Evolutionary conservation across 2,113 vertebrate genomes (phyloP).

Genomic region (Excalfactoria chinensis): DNA sequence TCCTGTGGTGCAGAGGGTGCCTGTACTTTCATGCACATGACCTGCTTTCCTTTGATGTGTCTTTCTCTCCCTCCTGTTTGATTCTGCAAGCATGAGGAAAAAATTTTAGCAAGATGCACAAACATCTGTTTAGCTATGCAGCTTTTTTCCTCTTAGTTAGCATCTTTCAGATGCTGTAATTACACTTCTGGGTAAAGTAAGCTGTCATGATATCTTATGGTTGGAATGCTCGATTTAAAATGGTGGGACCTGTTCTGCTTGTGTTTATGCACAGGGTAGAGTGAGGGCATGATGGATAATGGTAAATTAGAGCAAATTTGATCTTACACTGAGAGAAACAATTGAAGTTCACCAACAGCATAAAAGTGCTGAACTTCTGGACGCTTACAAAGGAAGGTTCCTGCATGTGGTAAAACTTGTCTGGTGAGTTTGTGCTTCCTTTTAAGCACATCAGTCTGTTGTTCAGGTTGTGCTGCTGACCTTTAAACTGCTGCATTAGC

Average conservation of each 20-base stretch:
- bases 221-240: neutral
- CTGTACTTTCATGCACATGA: neutral
- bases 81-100: slow-evolving; percentile 21
- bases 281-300: neutral
- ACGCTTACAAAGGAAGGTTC: neutral
- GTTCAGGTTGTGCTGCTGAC: neutral
- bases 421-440: neutral
- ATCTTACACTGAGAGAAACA: neutral
- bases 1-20: neutral
- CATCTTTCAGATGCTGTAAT: slow-evolving; percentile 65
- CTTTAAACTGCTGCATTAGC: neutral
- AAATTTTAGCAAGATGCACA: slow-evolving; percentile 46
- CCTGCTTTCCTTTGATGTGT: slow-evolving; percentile 43
- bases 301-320: neutral
- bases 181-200: slow-evolving; percentile 52
- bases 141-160: slow-evolving; percentile 58
- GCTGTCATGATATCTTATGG: slow-evolving; percentile 37
- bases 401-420: neutral
- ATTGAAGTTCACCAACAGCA: neutral
- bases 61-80: neutral
- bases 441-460: neutral
- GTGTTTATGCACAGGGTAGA: neutral
- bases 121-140: slow-evolving; percentile 61
- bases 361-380: neutral
- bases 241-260: neutral